These are phyloP conservation scores for Uria aalge DNA, from an alignment of 2,113 vertebrate genomes.

Conservation along the genomic window DNA sequence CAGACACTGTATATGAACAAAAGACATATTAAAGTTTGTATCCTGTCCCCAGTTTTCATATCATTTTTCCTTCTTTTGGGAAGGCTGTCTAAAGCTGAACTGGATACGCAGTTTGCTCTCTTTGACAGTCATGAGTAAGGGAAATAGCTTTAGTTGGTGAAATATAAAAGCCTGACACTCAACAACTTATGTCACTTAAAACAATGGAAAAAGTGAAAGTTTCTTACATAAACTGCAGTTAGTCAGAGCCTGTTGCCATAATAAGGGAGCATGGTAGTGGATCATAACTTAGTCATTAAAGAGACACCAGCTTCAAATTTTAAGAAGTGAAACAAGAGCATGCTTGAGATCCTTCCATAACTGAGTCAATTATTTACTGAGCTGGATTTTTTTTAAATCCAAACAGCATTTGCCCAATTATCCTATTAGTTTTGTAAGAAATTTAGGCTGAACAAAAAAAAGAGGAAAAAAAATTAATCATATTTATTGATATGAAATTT, in stretches of 20 bases:
- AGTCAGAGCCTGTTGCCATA: background rate
- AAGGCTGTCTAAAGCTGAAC: background rate
- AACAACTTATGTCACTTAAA: background rate
- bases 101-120: too few relatives aligned
- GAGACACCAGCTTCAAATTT: background rate
- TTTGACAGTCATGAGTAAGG: background rate
- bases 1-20: rapidly evolving
- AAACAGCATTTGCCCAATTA: background rate
- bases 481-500: background rate
- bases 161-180: background rate
- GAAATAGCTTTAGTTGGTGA: background rate
- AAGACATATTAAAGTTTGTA: background rate
- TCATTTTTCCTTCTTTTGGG: background rate
- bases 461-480: too few relatives aligned
- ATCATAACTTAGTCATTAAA: background rate
- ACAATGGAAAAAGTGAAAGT: background rate
- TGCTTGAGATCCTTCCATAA: background rate
- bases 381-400: background rate
- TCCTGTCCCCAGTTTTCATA: background rate
- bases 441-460: background rate
- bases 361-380: background rate
- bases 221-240: background rate
- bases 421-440: background rate
- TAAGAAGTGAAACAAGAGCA: background rate
- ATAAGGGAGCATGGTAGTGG: background rate